Evolutionary conservation across 1,140 invertebrate genomes (phyloP), one percentile per base, ranked within the genome.

Genomic region (Neodiprion pinetum): DNA sequence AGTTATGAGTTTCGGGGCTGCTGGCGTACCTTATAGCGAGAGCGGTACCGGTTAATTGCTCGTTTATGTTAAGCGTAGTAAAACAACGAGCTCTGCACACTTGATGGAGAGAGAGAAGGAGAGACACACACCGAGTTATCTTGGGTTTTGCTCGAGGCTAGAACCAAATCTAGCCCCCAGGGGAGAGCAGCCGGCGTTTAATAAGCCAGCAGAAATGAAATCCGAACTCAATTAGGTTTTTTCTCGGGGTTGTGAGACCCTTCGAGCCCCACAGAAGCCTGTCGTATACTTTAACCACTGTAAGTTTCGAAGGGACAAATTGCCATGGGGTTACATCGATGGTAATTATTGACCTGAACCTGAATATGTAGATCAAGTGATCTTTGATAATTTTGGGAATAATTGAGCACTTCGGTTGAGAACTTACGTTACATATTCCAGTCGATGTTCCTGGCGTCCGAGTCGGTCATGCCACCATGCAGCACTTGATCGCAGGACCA

Each of bases 1-100:
- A 76, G 79, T 77, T 80, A 78, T 80, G 74, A 72, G 71, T 74
- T 72, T 77, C 70, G 48, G 61, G 71, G 23, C 53, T 70, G 40
- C 68, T 66, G 70, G 11, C 69, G 73, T 12, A 61, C 53, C 53
- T 61, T 61, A 61, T 17, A 9, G 53, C 53, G 5, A 17, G 53
- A 12, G 53, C 53, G n/a, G 11, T 9, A 61, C 9, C n/a, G 53
- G 53, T 61, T 61, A 61, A 61, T 14, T 61, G 11, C 53, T 61
- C 53, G 8, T 61, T 61, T 61, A 61, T 61, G n/a, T 17, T 17
- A 11, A 9, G n/a, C 53, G 53, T 61, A 61, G 53, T 61, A 17
- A 61, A 61, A 17, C 53, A 61, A 61, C 53, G 53, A 61, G n/a
- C 53, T 61, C 3, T 14, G 28, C 5, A 40, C 28, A 40, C 28